Percentiles rank a stretch among this genome's conserved stretches.
These are phyloP conservation scores for Vespertilio murinus DNA, from an alignment of 2,797 vertebrate genomes.

Conservation along the genomic window DNA sequence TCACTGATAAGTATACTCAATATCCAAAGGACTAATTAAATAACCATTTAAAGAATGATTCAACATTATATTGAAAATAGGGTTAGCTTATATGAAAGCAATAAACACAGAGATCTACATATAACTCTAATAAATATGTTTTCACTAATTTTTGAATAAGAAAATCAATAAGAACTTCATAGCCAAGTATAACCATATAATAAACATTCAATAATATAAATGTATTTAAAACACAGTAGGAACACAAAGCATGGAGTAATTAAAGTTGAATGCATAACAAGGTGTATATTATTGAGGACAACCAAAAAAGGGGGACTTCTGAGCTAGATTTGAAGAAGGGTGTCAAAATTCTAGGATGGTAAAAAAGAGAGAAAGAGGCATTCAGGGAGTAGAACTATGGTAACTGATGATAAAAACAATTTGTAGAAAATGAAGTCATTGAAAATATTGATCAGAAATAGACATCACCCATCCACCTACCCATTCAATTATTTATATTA, in stretches of 20 bases:
- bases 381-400: background rate
- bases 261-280: background rate
- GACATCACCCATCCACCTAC: background rate
- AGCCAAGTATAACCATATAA: background rate
- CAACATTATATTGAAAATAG: conserved; percentile 2
- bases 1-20: background rate
- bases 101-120: background rate
- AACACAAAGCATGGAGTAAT: background rate
- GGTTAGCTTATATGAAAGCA: background rate
- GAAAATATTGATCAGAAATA: background rate
- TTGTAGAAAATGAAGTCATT: background rate
- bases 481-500: background rate
- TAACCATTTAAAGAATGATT: background rate
- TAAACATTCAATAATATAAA: background rate
- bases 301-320: background rate
- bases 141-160: background rate
- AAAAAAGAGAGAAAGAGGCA: background rate
- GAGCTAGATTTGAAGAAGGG: background rate
- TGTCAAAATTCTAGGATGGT: background rate
- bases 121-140: background rate
- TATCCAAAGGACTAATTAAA: background rate
- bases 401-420: background rate
- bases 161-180: background rate
- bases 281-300: background rate
- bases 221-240: background rate